phyloP scores from a whole-genome alignment of 2,888 invertebrate genomes.

The Agrotis clavis region DNA sequence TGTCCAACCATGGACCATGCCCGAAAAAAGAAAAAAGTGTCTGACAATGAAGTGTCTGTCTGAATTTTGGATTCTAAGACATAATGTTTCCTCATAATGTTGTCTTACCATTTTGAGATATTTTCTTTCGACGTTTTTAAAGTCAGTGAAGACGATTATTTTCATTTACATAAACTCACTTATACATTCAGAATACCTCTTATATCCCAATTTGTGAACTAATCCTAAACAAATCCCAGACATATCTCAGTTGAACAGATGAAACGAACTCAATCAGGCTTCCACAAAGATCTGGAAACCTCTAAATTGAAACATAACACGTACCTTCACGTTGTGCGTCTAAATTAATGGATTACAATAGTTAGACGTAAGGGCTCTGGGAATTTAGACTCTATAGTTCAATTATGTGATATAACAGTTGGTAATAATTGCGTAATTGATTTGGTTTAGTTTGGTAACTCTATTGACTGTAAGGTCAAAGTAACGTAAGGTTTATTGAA shows the following conservation, averaged over 20 bases:
- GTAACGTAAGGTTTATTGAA: not conserved
- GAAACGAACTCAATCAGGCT: conserved; percentile 16
- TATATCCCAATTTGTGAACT: not conserved
- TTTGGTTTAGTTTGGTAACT: conserved; percentile 32
- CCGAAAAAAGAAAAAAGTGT: no score
- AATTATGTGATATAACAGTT: conserved; percentile 29
- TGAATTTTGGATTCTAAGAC: no score
- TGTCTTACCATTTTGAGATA: no score
- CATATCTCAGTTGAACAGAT: conserved; percentile 5
- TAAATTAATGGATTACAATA: conserved; percentile 64
- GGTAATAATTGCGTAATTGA: conserved; percentile 26
- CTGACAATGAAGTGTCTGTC: no score
- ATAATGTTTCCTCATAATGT: no score
- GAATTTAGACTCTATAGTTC: conserved; percentile 23
- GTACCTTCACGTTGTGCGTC: conserved; percentile 42
- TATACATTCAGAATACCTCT: no score
- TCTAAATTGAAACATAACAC: conserved; percentile 61
- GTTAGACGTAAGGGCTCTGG: conserved; percentile 41
- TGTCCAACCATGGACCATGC: no score
- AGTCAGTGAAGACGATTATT: no score
- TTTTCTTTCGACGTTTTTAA: no score
- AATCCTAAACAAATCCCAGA: conserved; percentile 11
- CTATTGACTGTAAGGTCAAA: conserved; percentile 6
- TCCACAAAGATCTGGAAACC: conserved; percentile 21
- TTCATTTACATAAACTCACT: no score